Conservation (phyloP, 2,888 invertebrate species). For the Anoncus sp. region DNA sequence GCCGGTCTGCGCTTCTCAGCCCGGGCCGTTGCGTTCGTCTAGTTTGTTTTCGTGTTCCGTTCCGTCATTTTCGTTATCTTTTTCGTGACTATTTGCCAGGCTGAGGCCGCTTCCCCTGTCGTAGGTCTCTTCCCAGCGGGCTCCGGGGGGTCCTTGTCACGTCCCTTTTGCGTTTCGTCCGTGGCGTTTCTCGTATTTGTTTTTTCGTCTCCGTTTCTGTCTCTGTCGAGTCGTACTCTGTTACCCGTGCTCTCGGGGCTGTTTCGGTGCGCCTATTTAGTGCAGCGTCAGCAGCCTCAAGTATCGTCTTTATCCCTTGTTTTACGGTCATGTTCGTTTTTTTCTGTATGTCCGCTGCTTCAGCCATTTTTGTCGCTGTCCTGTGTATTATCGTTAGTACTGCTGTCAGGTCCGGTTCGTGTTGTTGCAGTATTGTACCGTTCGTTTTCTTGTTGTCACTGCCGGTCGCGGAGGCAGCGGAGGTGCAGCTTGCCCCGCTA, state of each 20-base stretch:
- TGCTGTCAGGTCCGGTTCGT: slow-evolving; percentile 30
- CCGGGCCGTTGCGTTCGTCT: slow-evolving; percentile 31
- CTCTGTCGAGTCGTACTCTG: too few species aligned
- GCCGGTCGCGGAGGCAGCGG: neutral
- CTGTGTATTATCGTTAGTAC: slow-evolving; percentile 38
- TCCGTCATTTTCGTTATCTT: neutral
- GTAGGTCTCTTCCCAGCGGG: slow-evolving; percentile 40
- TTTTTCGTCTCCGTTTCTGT: neutral
- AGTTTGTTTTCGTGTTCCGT: slow-evolving; percentile 14
- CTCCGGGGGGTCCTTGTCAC: slow-evolving; percentile 47
- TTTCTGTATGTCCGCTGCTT: slow-evolving; percentile 45
- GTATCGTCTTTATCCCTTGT: slow-evolving; percentile 36
- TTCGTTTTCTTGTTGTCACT: neutral
- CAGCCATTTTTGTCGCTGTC: slow-evolving; percentile 52
- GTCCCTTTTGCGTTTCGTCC: slow-evolving; percentile 4
- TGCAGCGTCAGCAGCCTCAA: slow-evolving; percentile 28
- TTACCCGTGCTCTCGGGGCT: too few species aligned
- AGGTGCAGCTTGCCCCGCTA: slow-evolving; percentile 25
- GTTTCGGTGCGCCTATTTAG: neutral
- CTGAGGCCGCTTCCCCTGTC: slow-evolving; percentile 15
- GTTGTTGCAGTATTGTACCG: too few species aligned
- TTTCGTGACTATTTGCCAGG: slow-evolving; percentile 40
- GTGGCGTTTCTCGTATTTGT: slow-evolving; percentile 5
- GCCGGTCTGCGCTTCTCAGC: slow-evolving; percentile 6
- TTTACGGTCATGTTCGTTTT: slow-evolving; percentile 50